A percentile compares a stretch with the other conserved stretches of the same genome.
phyloP scores from a whole-genome alignment of 2,113 vertebrate species.

The Sinocyclocheilus maitianheensis region DNA sequence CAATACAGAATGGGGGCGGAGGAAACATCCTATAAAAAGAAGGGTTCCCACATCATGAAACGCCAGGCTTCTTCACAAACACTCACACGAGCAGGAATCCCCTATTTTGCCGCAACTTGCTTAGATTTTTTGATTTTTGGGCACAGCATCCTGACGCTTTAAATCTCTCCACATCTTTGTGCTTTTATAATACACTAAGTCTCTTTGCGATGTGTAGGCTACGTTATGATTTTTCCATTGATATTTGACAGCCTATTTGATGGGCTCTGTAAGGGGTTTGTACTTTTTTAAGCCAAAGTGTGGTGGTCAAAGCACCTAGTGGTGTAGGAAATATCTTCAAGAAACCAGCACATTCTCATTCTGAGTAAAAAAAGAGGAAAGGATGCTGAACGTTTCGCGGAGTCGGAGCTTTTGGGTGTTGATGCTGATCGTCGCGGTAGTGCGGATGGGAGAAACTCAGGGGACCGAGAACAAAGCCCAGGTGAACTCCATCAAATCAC shows the following conservation, averaged over 20 bases:
- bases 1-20: slow-evolving; percentile 77
- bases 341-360: slow-evolving; percentile 24
- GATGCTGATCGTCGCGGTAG: slow-evolving; percentile 82
- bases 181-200: not conserved
- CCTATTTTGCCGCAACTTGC: not conserved
- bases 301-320: not conserved
- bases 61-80: slow-evolving; percentile 63
- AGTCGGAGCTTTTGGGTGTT: slow-evolving; percentile 80
- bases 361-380: slow-evolving; percentile 38
- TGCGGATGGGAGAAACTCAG: slow-evolving; percentile 85
- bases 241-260: not conserved
- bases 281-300: not conserved
- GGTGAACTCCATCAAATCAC: slow-evolving; percentile 93
- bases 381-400: slow-evolving; percentile 81
- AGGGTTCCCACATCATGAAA: slow-evolving; percentile 72
- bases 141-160: not conserved
- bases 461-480: slow-evolving; percentile 81
- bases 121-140: not conserved
- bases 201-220: not conserved
- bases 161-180: not conserved
- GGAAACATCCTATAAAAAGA: slow-evolving; percentile 79
- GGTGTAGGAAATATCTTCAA: not conserved
- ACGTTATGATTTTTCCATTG: not conserved
- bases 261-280: slow-evolving; percentile 34
- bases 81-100: slow-evolving; percentile 60